These are phyloP conservation scores for Gymnodraco acuticeps DNA, from an alignment of 2,797 vertebrate genomes.

Conservation along the genomic window DNA sequence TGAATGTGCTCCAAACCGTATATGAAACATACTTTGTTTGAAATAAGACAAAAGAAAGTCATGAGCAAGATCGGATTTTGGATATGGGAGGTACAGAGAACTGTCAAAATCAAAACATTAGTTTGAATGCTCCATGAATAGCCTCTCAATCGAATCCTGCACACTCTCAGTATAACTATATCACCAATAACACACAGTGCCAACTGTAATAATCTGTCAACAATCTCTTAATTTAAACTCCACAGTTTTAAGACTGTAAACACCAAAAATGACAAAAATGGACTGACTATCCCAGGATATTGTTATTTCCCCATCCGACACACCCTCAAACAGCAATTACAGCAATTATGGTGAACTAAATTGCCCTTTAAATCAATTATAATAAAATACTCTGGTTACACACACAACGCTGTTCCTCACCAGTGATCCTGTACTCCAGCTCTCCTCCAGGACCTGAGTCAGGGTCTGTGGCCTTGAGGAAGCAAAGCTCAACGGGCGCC, in stretches of 20 bases:
- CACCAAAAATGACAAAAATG: slow-evolving; percentile 24
- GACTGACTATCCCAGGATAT: slow-evolving; percentile 14
- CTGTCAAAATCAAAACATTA: slow-evolving; percentile 28
- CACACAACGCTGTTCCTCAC: slow-evolving; percentile 76
- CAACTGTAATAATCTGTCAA: slow-evolving; percentile 27
- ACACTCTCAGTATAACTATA: slow-evolving; percentile 23
- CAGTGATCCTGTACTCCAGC: slow-evolving; percentile 90
- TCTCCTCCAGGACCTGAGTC: slow-evolving; percentile 90
- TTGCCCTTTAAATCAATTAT: slow-evolving; percentile 20
- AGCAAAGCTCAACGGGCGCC: slow-evolving; percentile 85
- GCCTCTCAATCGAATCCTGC: not conserved
- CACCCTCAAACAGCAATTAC: slow-evolving; percentile 23
- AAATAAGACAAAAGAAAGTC: slow-evolving; percentile 37
- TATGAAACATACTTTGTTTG: slow-evolving; percentile 24
- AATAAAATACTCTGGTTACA: slow-evolving; percentile 33
- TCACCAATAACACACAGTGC: not conserved
- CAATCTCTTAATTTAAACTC: slow-evolving; percentile 24
- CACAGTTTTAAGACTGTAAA: slow-evolving; percentile 8
- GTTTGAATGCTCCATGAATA: not conserved
- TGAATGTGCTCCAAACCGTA: slow-evolving; percentile 29
- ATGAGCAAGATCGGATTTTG: slow-evolving; percentile 24
- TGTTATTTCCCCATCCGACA: slow-evolving; percentile 18
- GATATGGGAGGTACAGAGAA: slow-evolving; percentile 2
- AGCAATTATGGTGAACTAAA: slow-evolving; percentile 22
- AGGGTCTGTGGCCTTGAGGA: slow-evolving; percentile 90